These are phyloP conservation scores for Barypeithes pellucidus DNA, from an alignment of 2,888 invertebrate genomes.

Conservation along the genomic window DNA sequence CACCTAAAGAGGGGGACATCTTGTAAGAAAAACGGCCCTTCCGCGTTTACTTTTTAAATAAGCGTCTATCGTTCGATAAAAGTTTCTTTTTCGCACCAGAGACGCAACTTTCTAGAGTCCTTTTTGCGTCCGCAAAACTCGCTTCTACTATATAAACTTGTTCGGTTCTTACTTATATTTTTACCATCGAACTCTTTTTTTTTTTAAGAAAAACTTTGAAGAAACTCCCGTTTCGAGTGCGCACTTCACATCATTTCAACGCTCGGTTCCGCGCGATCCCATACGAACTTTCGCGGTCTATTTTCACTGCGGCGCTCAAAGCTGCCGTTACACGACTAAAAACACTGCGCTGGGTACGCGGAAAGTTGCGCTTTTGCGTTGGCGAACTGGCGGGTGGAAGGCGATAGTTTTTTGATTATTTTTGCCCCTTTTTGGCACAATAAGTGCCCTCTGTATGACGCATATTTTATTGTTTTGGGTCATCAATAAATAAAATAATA, in stretches of 20 bases:
- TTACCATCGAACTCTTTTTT: not conserved
- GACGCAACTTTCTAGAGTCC: too few species aligned
- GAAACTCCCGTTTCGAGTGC: not conserved
- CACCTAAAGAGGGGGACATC: too few species aligned
- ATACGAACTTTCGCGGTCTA: not conserved
- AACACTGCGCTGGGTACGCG: slow-evolving; percentile 30
- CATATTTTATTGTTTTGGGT: too few species aligned
- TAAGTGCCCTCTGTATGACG: too few species aligned
- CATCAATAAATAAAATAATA: too few species aligned
- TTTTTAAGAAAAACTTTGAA: not conserved
- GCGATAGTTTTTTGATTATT: slow-evolving; percentile 15
- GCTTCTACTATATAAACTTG: too few species aligned
- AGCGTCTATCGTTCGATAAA: too few species aligned
- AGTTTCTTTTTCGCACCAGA: too few species aligned
- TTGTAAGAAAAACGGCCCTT: too few species aligned
- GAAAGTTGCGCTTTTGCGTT: slow-evolving; percentile 41
- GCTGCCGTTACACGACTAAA: slow-evolving; percentile 43
- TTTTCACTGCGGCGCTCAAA: slow-evolving; percentile 35
- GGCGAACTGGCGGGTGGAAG: slow-evolving; percentile 33
- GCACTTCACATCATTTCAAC: not conserved
- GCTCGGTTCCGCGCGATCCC: slow-evolving; percentile 1
- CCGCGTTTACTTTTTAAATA: too few species aligned
- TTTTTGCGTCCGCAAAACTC: too few species aligned
- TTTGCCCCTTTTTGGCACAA: not conserved
- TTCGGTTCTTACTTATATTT: not conserved